Evolutionary conservation across 2,113 vertebrate species (phyloP), one percentile per base, ranked within the genome.

Genomic region (Rhegmatorhina hoffmannsi): DNA sequence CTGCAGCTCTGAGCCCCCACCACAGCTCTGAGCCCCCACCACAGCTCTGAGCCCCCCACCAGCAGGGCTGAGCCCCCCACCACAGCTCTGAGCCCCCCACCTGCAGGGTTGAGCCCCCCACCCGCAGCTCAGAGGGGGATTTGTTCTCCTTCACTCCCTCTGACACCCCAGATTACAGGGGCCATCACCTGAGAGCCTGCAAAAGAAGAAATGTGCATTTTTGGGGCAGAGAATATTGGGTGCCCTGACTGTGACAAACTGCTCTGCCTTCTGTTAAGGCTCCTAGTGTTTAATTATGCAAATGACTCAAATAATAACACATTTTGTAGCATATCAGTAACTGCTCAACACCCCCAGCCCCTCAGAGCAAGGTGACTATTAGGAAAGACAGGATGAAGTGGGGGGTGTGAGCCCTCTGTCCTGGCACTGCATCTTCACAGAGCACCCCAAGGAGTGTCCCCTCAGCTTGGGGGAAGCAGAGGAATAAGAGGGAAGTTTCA

Each of bases 391-490:
- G 0, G 34, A 4, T 11, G 31, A 13, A 3, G 25, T 8, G 52
- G 19, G 53, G 15, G 20, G 63, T 17, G 46, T 19, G 64, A 6
- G 8, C 12, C 5, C 9, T n/a, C 47, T 21, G 28, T 28, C 17
- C 50, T 23, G 58, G 46, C 49, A 11, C 26, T 8, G 0, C 0
- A 0, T 6, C 26, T 0, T 11, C 77, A 23, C 78, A 33, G 2
- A 34, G 23, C 53, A 11, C 47, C 38, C 34, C 46, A 17, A 2
- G 7, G 21, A 36, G 9, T 1, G 4, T 6, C 28, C 52, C 14
- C 15, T 40, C 33, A 5, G 7, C n/a, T 1, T 34, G 43, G 73
- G 5, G 15, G 4, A 9, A 38, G 38, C 3, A 11, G 11, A 13
- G 52, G 29, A 6, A 74, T 14, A 16, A 16, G 15, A 1, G 10